Conservation (phyloP, 2,797 vertebrate genomes). For the Threskiornis aethiopicus region DNA sequence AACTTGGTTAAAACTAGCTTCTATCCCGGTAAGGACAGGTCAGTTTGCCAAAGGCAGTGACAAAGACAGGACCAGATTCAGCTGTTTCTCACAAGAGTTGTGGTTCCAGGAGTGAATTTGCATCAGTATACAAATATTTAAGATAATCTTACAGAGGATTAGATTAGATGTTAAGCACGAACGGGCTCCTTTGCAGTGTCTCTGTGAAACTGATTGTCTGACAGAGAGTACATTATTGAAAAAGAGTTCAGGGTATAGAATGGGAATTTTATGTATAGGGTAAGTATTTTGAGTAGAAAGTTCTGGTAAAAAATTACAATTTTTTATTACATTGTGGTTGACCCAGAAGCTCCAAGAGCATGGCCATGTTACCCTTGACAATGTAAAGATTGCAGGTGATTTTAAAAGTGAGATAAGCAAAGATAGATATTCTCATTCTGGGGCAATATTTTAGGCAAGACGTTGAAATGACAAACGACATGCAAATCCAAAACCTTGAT, state of each 20-base stretch:
- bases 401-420: not conserved
- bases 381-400: not conserved
- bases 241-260: not conserved
- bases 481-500: not conserved
- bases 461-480: not conserved
- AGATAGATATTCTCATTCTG: not conserved
- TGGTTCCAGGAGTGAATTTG: not conserved
- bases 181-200: not conserved
- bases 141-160: not conserved
- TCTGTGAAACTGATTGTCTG: not conserved
- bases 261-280: not conserved
- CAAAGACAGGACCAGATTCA: not conserved
- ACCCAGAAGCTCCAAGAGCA: not conserved
- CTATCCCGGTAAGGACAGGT: not conserved
- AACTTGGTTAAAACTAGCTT: not conserved
- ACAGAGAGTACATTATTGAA: not conserved
- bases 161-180: not conserved
- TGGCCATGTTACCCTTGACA: not conserved
- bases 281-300: not conserved
- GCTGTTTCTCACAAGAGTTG: not conserved
- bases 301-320: not conserved
- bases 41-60: not conserved
- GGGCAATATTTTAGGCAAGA: not conserved
- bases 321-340: not conserved
- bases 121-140: not conserved